Conservation (phyloP, 2,888 invertebrate species). For the Ligdia adustata region DNA sequence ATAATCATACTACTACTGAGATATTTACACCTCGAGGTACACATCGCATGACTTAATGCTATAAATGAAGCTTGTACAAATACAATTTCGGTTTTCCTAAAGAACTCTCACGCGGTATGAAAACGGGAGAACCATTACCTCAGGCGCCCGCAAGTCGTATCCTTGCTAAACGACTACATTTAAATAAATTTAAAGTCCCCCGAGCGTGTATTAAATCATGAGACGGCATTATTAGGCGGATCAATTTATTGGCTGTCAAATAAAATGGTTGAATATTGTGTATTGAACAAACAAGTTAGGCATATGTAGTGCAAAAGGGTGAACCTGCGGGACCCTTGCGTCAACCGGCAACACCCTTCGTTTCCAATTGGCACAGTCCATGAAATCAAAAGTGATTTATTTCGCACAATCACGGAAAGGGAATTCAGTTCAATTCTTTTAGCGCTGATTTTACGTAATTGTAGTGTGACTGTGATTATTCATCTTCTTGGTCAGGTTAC, state of each 20-base stretch:
- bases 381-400: constrained; percentile 24
- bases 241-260: constrained; percentile 54
- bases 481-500: no score
- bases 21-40: constrained; percentile 4
- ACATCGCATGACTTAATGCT: not conserved
- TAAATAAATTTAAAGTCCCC: constrained; percentile 51
- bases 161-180: constrained; percentile 42
- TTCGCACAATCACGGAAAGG: constrained; percentile 6
- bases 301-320: constrained; percentile 37
- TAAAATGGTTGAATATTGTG: constrained; percentile 48
- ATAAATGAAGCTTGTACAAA: constrained; percentile 1
- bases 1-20: no score
- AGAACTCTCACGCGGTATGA: constrained; percentile 11
- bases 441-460: no score
- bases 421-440: no score
- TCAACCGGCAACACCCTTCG: constrained; percentile 11
- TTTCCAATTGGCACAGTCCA: constrained; percentile 12
- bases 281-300: constrained; percentile 56
- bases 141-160: constrained; percentile 32
- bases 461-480: no score
- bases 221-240: constrained; percentile 45
- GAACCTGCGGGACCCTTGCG: constrained; percentile 52
- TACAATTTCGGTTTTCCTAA: not conserved
- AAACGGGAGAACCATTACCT: constrained; percentile 25
- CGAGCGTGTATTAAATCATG: constrained; percentile 46